phyloP scores from a whole-genome alignment of 2,797 vertebrate genomes.

The Phataginus tetradactyla region DNA sequence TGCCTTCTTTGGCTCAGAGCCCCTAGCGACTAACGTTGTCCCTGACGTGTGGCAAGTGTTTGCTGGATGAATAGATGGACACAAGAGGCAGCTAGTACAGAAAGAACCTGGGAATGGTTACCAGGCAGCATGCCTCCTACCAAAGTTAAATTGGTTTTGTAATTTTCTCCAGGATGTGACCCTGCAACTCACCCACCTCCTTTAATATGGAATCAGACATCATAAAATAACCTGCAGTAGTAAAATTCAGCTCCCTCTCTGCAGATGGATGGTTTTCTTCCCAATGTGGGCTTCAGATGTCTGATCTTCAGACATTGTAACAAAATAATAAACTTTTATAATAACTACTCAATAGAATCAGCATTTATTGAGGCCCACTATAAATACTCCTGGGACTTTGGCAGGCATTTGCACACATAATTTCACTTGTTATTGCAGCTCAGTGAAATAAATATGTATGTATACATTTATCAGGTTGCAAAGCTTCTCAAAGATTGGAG shows the following conservation, averaged over 20 bases:
- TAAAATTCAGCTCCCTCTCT: background rate
- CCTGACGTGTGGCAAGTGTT: background rate
- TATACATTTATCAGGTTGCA: background rate
- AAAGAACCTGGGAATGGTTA: background rate
- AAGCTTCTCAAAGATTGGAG: background rate
- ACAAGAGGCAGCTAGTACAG: background rate
- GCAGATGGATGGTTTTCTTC: background rate
- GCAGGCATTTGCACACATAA: background rate
- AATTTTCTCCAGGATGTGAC: constrained; percentile 15
- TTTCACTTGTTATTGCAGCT: background rate
- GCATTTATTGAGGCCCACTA: background rate
- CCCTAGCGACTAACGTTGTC: background rate
- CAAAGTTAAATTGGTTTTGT: background rate
- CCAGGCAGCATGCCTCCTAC: background rate
- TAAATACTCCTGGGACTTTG: background rate
- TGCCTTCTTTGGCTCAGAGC: background rate
- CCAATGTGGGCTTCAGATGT: background rate
- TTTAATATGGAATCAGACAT: background rate
- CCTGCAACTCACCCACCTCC: background rate
- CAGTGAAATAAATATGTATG: background rate
- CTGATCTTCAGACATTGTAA: background rate
- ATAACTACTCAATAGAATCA: background rate
- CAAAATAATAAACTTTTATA: background rate
- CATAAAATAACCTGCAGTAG: background rate
- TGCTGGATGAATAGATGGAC: background rate